Evolutionary conservation across 2,888 invertebrate genomes (phyloP).

Genomic region (Ochropleura leucogaster): DNA sequence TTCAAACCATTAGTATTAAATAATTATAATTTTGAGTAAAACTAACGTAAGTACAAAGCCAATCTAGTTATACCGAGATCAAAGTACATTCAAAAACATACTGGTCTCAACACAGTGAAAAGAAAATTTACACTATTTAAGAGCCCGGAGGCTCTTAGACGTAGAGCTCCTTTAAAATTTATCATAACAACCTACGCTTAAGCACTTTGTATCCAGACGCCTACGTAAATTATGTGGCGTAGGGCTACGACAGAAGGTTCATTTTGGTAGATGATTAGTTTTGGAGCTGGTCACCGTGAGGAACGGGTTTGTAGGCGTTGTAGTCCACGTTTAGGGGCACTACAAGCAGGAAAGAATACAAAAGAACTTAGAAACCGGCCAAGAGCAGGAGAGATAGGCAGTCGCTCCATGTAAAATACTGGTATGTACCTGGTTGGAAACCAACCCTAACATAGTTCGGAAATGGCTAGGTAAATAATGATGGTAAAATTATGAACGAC

Average conservation of each 20-base stretch:
- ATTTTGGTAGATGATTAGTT: not conserved
- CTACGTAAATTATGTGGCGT: conserved; percentile 38
- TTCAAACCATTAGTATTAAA: too few species aligned
- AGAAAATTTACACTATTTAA: conserved; percentile 59
- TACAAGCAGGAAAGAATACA: too few species aligned
- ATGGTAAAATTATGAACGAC: too few species aligned
- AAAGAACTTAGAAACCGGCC: too few species aligned
- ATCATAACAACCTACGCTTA: conserved; percentile 60
- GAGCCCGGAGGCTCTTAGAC: conserved; percentile 51
- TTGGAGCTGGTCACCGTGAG: too few species aligned
- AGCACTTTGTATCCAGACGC: conserved; percentile 53
- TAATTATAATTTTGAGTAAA: conserved; percentile 6
- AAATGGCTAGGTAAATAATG: too few species aligned
- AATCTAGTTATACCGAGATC: conserved; percentile 38
- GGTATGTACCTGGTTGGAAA: too few species aligned
- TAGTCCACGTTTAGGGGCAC: too few species aligned
- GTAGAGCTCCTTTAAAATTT: conserved; percentile 60
- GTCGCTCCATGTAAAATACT: too few species aligned
- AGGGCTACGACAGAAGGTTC: conserved; percentile 10
- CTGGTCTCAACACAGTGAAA: conserved; percentile 31
- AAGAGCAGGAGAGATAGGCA: too few species aligned
- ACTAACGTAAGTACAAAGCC: not conserved
- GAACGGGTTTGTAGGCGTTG: too few species aligned
- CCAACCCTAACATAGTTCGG: too few species aligned
- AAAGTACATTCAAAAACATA: conserved; percentile 51